Evolutionary conservation across 1,140 invertebrate species (phyloP).

Genomic region (Anadara kagoshimensis): DNA sequence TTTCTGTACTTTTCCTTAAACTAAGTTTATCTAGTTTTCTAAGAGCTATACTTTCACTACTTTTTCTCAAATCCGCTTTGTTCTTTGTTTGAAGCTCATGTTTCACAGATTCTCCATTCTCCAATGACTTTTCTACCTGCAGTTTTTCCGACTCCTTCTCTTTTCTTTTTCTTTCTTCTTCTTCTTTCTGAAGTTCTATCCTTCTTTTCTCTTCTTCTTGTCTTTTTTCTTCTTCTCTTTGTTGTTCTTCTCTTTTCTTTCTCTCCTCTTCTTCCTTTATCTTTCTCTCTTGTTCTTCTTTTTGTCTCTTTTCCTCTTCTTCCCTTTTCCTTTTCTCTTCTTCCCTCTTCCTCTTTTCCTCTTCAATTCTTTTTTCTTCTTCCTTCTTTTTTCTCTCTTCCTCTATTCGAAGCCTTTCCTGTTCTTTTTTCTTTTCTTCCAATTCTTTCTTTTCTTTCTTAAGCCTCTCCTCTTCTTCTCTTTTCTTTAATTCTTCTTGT

Average conservation of each 20-base stretch:
- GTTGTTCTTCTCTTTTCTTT: conserved; percentile 35
- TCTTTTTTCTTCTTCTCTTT: conserved; percentile 31
- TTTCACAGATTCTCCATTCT: conserved; percentile 25
- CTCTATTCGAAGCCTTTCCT: conserved; percentile 30
- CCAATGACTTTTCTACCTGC: conserved; percentile 24
- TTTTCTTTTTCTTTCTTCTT: conserved; percentile 24
- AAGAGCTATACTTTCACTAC: conserved; percentile 1
- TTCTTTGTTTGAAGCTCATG: conserved; percentile 15
- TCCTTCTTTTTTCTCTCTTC: conserved; percentile 28
- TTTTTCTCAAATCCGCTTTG: conserved; percentile 13
- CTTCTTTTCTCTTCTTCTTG: conserved; percentile 29
- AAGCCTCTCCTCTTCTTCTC: background rate
- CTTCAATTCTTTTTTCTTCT: conserved; percentile 4
- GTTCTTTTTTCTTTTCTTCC: conserved; percentile 17
- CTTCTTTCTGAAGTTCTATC: conserved; percentile 27
- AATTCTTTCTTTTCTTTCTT: conserved; percentile 34
- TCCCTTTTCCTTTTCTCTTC: conserved; percentile 30
- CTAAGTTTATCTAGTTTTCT: conserved; percentile 2
- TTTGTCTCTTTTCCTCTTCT: conserved; percentile 15
- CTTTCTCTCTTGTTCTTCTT: conserved; percentile 26
- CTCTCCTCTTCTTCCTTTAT: conserved; percentile 38
- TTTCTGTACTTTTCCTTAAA: conserved; percentile 1
- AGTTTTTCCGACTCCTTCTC: conserved; percentile 32
- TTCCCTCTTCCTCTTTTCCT: conserved; percentile 32
- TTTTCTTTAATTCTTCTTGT: conserved; percentile 7